Evolutionary conservation across 2,113 vertebrate species (phyloP).

Genomic region (Rhineura floridana): DNA sequence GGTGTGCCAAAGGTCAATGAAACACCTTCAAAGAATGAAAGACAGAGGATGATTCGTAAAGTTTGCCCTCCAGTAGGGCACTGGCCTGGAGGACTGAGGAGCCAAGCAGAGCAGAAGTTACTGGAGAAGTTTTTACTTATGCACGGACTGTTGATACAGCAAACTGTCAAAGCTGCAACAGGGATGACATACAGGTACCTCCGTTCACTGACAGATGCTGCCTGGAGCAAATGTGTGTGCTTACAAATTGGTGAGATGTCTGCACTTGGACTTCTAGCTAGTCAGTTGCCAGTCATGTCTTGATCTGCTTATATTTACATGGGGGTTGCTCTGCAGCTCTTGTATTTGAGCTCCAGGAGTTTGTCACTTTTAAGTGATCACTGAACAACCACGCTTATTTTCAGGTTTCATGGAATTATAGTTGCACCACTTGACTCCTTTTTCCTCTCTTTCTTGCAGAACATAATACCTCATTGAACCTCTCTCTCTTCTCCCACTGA

Average conservation of each 20-base stretch:
- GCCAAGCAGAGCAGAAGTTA: slow-evolving; percentile 71
- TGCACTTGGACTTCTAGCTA: background rate
- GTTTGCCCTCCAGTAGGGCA: slow-evolving; percentile 53
- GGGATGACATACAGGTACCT: slow-evolving; percentile 91
- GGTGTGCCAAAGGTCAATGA: slow-evolving; percentile 67
- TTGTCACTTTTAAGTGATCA: background rate
- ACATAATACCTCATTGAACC: background rate
- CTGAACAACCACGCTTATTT: background rate
- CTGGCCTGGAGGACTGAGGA: slow-evolving; percentile 68
- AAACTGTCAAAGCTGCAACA: slow-evolving; percentile 77
- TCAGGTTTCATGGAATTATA: background rate
- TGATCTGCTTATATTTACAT: background rate
- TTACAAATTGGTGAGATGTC: fast-evolving
- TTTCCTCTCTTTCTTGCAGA: background rate
- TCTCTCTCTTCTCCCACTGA: background rate
- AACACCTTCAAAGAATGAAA: slow-evolving; percentile 56
- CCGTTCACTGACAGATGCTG: background rate
- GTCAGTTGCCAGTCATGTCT: background rate
- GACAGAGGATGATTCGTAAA: slow-evolving; percentile 38
- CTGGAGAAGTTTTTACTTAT: slow-evolving; percentile 85
- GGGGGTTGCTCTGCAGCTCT: background rate
- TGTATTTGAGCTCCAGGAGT: background rate
- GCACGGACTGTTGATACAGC: slow-evolving; percentile 81
- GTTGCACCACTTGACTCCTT: background rate
- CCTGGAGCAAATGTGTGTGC: background rate